Conservation (phyloP, 2,888 invertebrate species). For the Athrips mouffetella region DNA sequence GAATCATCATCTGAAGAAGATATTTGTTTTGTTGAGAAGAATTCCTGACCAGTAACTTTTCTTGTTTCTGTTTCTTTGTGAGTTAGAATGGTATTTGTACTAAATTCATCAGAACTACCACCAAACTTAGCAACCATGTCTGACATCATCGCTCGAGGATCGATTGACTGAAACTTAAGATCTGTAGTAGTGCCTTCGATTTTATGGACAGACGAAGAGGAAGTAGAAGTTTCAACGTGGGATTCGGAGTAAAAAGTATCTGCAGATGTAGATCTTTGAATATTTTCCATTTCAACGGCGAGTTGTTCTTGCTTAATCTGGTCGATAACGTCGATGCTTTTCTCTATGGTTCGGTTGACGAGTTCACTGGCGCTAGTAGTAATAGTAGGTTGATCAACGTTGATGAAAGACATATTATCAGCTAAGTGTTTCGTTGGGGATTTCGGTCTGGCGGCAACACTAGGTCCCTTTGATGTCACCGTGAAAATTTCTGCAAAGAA, state of each 20-base stretch:
- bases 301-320: conserved; percentile 67
- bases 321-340: conserved; percentile 61
- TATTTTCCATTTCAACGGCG: conserved; percentile 65
- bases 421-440: conserved; percentile 70
- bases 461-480: conserved; percentile 57
- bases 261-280: conserved; percentile 54
- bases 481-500: conserved; percentile 63
- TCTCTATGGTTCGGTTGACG: conserved; percentile 71
- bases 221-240: conserved; percentile 61
- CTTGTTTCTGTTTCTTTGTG: conserved; percentile 73
- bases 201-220: conserved; percentile 67
- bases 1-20: conserved; percentile 73
- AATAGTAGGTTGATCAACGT: conserved; percentile 73
- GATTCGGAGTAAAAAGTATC: conserved; percentile 67
- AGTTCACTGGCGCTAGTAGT: conserved; percentile 76
- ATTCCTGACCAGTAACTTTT: conserved; percentile 73
- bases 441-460: conserved; percentile 62
- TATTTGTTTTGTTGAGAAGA: conserved; percentile 69
- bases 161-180: conserved; percentile 60
- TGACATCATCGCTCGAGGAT: conserved; percentile 63
- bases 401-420: conserved; percentile 67
- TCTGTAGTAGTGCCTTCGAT: conserved; percentile 52
- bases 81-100: conserved; percentile 65
- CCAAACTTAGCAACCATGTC: conserved; percentile 66
- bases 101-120: conserved; percentile 51